These are phyloP conservation scores for Lapara coniferarum DNA, from an alignment of 2,888 invertebrate species.

Conservation along the genomic window DNA sequence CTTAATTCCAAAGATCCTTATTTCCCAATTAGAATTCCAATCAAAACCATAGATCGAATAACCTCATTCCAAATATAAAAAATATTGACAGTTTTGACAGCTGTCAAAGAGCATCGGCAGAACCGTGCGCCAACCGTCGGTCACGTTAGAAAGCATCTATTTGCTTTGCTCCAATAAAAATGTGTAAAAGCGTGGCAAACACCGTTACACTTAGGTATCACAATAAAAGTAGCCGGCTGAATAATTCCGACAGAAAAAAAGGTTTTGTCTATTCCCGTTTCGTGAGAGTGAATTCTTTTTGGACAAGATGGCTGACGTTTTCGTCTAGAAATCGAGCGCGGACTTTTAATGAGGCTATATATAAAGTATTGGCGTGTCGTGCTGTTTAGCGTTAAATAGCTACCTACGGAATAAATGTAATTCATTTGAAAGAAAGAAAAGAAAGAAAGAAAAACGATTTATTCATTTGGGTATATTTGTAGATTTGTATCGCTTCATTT, in stretches of 20 bases:
- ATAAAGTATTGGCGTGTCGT: conserved; percentile 9
- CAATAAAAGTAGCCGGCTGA: conserved; percentile 45
- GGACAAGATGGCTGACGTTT: conserved; percentile 5
- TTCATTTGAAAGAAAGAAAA: no score
- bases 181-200: conserved; percentile 56
- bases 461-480: no score
- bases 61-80: not conserved
- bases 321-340: conserved; percentile 9
- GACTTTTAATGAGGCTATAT: conserved; percentile 18
- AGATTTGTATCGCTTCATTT: not conserved
- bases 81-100: conserved; percentile 29
- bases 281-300: conserved; percentile 27
- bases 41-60: not conserved
- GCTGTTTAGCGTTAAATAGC: not conserved
- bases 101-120: conserved; percentile 31
- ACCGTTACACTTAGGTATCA: conserved; percentile 55
- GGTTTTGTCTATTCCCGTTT: conserved; percentile 38
- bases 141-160: conserved; percentile 70
- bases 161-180: conserved; percentile 74
- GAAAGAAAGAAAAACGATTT: no score
- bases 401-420: not conserved
- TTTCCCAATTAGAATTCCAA: not conserved
- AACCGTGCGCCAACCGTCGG: conserved; percentile 33
- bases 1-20: not conserved
- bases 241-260: conserved; percentile 43